Percentiles rank a stretch among this genome's conserved stretches.
Conservation (phyloP, 2,797 vertebrate genomes). For the Ctenosaura bakeri region DNA sequence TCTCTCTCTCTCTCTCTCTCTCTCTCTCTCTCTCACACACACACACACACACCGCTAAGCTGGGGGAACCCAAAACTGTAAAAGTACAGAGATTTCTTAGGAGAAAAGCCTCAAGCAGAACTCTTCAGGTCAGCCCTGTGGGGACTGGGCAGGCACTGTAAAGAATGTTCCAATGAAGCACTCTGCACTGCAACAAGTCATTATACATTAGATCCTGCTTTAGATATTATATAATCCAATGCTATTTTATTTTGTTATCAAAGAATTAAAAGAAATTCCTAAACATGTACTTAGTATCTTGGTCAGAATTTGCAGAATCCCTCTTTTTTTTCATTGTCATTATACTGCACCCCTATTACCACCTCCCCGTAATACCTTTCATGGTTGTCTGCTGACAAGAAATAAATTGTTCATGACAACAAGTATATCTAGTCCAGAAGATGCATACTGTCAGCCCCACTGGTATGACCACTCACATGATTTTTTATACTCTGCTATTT, state of each 20-base stretch:
- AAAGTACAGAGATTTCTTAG: not conserved
- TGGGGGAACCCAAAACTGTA: not conserved
- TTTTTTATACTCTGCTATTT: not conserved
- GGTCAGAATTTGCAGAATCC: not conserved
- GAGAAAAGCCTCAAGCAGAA: not conserved
- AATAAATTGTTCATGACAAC: not conserved
- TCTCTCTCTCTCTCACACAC: not conserved
- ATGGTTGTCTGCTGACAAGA: not conserved
- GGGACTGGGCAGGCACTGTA: not conserved
- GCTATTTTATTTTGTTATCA: not conserved
- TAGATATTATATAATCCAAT: not conserved
- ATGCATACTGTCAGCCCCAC: not conserved
- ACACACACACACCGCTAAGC: not conserved
- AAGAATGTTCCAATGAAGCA: not conserved
- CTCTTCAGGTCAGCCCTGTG: not conserved
- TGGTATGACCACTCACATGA: no score
- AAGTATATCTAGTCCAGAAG: not conserved
- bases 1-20: no score
- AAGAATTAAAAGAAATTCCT: not conserved
- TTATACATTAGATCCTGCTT: not conserved
- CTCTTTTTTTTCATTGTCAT: not conserved
- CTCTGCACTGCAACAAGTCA: not conserved
- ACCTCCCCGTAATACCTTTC: not conserved
- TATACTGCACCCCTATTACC: not conserved
- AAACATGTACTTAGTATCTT: not conserved